Conservation (phyloP, 1,140 invertebrate species). For the Manduca sexta region DNA sequence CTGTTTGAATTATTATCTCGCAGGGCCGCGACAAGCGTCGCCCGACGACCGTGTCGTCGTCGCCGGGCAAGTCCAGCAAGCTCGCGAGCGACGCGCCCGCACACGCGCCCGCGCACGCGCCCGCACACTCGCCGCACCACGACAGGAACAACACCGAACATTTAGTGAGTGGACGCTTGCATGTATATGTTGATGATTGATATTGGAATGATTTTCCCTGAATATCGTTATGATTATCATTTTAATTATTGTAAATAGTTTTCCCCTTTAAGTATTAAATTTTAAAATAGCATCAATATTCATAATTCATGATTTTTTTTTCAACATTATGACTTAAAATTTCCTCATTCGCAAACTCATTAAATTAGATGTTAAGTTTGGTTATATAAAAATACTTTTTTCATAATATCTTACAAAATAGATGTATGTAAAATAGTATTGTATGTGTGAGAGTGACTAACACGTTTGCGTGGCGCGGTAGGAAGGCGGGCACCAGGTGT, state of each 20-base stretch:
- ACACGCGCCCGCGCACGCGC: constrained; percentile 25
- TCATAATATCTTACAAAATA: too few species aligned
- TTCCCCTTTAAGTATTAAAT: too few species aligned
- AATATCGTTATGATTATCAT: too few species aligned
- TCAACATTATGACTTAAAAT: too few species aligned
- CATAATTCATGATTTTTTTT: too few species aligned
- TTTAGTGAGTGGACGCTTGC: constrained; percentile 18
- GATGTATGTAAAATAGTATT: not conserved
- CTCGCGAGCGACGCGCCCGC: constrained; percentile 23
- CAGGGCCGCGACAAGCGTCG: constrained; percentile 56
- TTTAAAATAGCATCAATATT: too few species aligned
- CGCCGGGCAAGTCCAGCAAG: constrained; percentile 42
- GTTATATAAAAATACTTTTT: too few species aligned
- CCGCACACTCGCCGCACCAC: constrained; percentile 45
- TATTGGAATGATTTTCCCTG: too few species aligned
- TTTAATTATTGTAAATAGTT: too few species aligned
- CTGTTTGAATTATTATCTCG: not conserved
- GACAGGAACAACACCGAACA: constrained; percentile 27
- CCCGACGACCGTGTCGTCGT: constrained; percentile 43
- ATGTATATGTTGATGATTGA: too few species aligned
- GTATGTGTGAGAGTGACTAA: not conserved
- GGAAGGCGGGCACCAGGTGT: constrained; percentile 25
- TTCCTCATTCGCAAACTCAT: too few species aligned
- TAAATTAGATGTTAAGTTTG: too few species aligned
- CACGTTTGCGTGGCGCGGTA: constrained; percentile 13